Base-by-base conservation (phyloP, 2,888 invertebrate species). In the Tiliacea citrago region DNA sequence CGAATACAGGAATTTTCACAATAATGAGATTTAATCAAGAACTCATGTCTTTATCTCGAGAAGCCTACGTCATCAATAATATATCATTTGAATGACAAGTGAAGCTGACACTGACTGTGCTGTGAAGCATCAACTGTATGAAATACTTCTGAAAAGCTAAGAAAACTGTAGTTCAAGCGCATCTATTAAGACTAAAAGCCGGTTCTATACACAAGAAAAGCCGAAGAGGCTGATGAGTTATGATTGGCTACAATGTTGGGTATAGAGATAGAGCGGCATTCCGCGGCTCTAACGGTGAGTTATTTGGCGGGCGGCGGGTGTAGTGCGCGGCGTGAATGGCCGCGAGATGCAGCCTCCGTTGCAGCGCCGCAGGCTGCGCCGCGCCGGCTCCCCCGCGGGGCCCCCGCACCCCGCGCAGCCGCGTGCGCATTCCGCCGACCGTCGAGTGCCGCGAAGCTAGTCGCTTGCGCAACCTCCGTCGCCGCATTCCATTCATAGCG, bases 401-500 rank as follows among this genome's bases (percentile, higher is more conserved):
- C 77, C 83, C 79, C 81, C 86, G 81, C 87, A 61, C 87, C 85
- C 84, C 84, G 79, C 84, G 77, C 82, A 83, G 83, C 84, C 88
- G 77, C 86, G 78, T 86, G 90, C 91, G 90, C 94, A 92, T 93
- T 92, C 93, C 94, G 91, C 88, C 90, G 92, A 91, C 89, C 92
- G 90, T 87, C 90, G 93, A 91, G 90, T 91, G 90, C 92, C 90
- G 91, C 90, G 90, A 92, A 90, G 91, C 93, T 92, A 92, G 92
- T 87, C 93, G 94, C 95, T 95, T 95, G 95, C 95, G 96, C 96
- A 95, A 95, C 95, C 93, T 94, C 93, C 92, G 91, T 88, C 94
- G 91, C 93, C 96, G 94, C 96, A 96, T 96, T 95, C 96, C 96
- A 96, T 96, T 96, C 96, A 96, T 96, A 94, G 94, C 95, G 89